Evolutionary conservation across 2,888 invertebrate species (phyloP).

Genomic region (Scaptomyza flava): DNA sequence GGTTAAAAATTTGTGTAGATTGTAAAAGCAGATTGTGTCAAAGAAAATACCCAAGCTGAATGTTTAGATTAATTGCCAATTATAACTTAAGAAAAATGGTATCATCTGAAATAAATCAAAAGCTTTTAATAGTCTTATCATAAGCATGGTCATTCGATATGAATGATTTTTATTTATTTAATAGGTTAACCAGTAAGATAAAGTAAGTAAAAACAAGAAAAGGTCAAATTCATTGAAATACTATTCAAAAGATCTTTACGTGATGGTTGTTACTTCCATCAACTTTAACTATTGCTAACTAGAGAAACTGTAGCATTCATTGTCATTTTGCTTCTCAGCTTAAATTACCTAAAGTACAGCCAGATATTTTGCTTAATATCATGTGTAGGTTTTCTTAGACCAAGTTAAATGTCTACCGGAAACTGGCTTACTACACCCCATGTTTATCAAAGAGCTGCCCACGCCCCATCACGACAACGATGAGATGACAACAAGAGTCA

Average conservation of each 20-base stretch:
- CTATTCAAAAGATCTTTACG: no score
- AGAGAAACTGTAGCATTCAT: not conserved
- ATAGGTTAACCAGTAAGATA: no score
- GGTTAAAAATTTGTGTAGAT: constrained; percentile 27
- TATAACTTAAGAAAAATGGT: constrained; percentile 4
- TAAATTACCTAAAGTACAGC: not conserved
- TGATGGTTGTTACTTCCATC: not conserved
- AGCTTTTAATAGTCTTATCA: no score
- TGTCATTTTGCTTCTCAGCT: constrained; percentile 3
- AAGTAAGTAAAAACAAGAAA: no score
- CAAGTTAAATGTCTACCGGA: constrained; percentile 40
- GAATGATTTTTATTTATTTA: not conserved
- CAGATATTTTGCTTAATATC: constrained; percentile 2
- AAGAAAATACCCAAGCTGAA: constrained; percentile 15
- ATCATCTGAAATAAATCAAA: not conserved
- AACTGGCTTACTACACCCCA: constrained; percentile 45
- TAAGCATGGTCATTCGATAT: not conserved
- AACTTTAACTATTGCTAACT: not conserved
- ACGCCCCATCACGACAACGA: constrained; percentile 39
- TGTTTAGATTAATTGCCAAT: constrained; percentile 9
- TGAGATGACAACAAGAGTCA: constrained; percentile 30
- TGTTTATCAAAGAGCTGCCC: constrained; percentile 50
- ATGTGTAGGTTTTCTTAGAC: constrained; percentile 11
- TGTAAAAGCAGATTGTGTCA: not conserved
- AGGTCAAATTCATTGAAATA: not conserved